These are phyloP conservation scores for Chunga burmeisteri DNA, from an alignment of 2,113 vertebrate species.

Conservation along the genomic window DNA sequence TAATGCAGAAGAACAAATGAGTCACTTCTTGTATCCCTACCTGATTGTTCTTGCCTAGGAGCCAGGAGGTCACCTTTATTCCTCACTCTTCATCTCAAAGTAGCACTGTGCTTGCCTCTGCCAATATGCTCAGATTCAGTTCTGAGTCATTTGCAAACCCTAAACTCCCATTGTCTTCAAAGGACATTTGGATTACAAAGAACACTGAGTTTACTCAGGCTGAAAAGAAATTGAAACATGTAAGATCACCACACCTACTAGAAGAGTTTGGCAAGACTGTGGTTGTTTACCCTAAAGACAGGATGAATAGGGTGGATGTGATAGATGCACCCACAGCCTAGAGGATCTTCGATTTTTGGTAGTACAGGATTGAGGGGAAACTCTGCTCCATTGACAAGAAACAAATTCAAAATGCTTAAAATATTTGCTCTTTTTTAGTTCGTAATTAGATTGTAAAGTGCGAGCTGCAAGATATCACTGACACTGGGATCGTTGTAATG, in stretches of 20 bases:
- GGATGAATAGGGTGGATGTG: background rate
- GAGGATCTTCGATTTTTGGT: background rate
- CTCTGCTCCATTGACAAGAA: background rate
- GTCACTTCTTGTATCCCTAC: background rate
- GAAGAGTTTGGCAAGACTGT: background rate
- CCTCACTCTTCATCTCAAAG: background rate
- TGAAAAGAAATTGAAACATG: constrained; percentile 23
- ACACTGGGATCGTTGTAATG: background rate
- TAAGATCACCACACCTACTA: background rate
- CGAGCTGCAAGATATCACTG: background rate
- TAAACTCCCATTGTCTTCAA: constrained; percentile 53
- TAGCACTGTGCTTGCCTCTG: background rate
- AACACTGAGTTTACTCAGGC: background rate
- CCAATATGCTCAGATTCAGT: constrained; percentile 11
- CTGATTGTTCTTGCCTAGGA: constrained; percentile 42
- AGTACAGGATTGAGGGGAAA: background rate
- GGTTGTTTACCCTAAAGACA: background rate
- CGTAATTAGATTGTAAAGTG: background rate
- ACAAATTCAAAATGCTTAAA: background rate
- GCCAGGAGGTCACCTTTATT: constrained; percentile 21
- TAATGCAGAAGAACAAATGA: constrained; percentile 13
- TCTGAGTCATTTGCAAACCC: constrained; percentile 51
- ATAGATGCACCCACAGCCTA: background rate
- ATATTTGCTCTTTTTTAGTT: background rate
- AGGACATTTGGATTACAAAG: constrained; percentile 46